A percentile compares a stretch with the other conserved stretches of the same genome.
Conservation (phyloP, 2,113 vertebrate species). For the Thamnophis sirtalis region DNA sequence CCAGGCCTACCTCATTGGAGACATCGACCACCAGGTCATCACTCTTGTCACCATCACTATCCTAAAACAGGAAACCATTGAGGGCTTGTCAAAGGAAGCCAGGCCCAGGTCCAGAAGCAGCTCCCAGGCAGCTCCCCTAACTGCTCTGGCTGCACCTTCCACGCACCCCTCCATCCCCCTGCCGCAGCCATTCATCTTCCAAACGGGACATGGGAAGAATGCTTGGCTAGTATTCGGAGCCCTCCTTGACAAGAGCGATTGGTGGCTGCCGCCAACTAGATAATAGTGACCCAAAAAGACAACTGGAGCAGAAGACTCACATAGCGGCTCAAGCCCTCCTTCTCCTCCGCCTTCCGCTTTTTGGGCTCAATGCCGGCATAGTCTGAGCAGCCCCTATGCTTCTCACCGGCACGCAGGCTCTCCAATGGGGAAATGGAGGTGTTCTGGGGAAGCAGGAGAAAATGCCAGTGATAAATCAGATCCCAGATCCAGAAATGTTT, state of each 20-base stretch:
- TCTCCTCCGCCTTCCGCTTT: constrained; percentile 93
- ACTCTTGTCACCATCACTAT: constrained; percentile 96
- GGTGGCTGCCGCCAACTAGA: too few species aligned
- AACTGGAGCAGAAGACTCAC: constrained; percentile 65
- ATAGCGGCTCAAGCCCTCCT: constrained; percentile 92
- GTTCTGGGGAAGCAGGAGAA: constrained; percentile 71
- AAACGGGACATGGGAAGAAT: background rate
- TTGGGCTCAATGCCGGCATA: constrained; percentile 84
- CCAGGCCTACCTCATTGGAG: constrained; percentile 85
- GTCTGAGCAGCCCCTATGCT: constrained; percentile 87
- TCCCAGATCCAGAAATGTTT: background rate
- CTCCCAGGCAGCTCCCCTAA: too few species aligned
- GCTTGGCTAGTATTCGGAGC: background rate
- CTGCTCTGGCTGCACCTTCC: background rate
- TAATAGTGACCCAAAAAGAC: background rate
- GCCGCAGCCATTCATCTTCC: background rate
- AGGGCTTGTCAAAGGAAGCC: background rate
- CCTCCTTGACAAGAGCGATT: background rate
- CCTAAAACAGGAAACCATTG: constrained; percentile 64
- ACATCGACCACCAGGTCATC: constrained; percentile 95
- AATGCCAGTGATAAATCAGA: background rate
- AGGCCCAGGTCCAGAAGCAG: background rate
- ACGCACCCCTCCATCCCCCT: background rate
- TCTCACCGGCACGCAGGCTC: constrained; percentile 88
- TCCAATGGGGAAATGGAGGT: constrained; percentile 93